Evolutionary conservation across 1,140 invertebrate genomes (phyloP).

Genomic region (Lepidostoma basale): DNA sequence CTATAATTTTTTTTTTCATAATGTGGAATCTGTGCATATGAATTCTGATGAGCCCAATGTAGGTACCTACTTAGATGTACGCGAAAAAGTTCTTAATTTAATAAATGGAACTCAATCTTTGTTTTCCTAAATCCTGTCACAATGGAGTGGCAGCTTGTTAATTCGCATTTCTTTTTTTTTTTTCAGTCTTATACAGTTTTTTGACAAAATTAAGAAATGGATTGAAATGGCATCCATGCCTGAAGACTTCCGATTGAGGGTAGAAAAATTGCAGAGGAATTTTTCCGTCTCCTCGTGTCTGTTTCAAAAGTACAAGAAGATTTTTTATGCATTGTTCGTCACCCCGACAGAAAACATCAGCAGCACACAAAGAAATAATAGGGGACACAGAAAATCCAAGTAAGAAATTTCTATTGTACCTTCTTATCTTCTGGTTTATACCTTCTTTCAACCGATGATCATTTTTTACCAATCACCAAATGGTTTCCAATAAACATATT

Average conservation of each 20-base stretch:
- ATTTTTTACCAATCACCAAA: too few relatives aligned
- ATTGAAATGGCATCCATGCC: conserved; percentile 91
- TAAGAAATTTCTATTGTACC: conserved; percentile 50
- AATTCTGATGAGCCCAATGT: too few relatives aligned
- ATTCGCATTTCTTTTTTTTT: conserved; percentile 8
- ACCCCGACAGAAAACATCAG: conserved; percentile 63
- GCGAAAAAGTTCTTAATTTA: too few relatives aligned
- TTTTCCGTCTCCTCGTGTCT: conserved; percentile 94
- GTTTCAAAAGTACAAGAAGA: conserved; percentile 91
- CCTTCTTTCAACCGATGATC: too few relatives aligned
- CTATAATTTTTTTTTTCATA: too few relatives aligned
- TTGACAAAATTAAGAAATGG: conserved; percentile 95
- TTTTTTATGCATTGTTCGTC: conserved; percentile 85
- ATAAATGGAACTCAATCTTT: too few relatives aligned
- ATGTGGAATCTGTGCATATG: too few relatives aligned
- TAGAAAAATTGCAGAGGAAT: conserved; percentile 87
- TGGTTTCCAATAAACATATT: too few relatives aligned
- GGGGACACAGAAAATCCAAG: conserved; percentile 75
- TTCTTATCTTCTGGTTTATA: too few relatives aligned
- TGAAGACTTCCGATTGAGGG: conserved; percentile 82
- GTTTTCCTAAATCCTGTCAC: too few relatives aligned
- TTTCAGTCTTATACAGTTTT: conserved; percentile 90
- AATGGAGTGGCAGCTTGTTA: too few relatives aligned
- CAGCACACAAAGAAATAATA: conserved; percentile 64
- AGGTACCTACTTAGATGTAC: too few relatives aligned